Base-by-base conservation (phyloP, 2,888 invertebrate species). In the Palloptera scutellata region DNA sequence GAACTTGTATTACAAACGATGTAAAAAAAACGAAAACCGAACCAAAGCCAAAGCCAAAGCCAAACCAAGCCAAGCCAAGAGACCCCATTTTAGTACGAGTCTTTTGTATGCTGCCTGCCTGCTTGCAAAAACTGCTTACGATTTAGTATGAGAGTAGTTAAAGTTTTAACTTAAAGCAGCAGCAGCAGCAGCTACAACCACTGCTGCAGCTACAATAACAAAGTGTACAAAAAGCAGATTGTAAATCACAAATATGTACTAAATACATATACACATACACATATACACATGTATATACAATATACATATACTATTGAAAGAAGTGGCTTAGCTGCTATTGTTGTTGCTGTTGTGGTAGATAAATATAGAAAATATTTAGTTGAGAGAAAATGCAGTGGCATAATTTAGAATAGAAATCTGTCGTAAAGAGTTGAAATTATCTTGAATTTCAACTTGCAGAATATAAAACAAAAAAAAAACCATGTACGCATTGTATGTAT, bases 191-290 rank as follows among this genome's bases (percentile, higher is more conserved):
- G 6, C 30, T 30, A 30, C 30, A 30, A 30, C 30, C 30, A 30
- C 30, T n/a, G n/a, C n/a, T n/a, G n/a, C n/a, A n/a, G n/a, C n/a
- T 30, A 30, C 30, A 30, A 30, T 6, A 30, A 30, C 30, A 30
- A 30, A 30, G 6, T 6, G 3, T 30, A 30, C 30, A 30, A 30
- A 30, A 30, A 30, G 30, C 30, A n/a, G 40, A 19, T 53, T 53
- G 9, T 13, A 19, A 17, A 61, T 12, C 61, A 61, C 55, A 55
- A 19, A 20, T 61, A 52, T 60, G 41, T 19, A 61, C 15, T 42
- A 61, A 20, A 15, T 12, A 15, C 51, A 19, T 41, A 61, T 10
- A 54, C 8, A 6, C 41, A 61, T 40, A 42, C 15, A 43, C 57
- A 64, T 40, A 30, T 61, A 15, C 13, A 53, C 13, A 20, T 53